These are phyloP conservation scores for Desmodus rotundus DNA, from an alignment of 2,113 vertebrate genomes.

Conservation along the genomic window DNA sequence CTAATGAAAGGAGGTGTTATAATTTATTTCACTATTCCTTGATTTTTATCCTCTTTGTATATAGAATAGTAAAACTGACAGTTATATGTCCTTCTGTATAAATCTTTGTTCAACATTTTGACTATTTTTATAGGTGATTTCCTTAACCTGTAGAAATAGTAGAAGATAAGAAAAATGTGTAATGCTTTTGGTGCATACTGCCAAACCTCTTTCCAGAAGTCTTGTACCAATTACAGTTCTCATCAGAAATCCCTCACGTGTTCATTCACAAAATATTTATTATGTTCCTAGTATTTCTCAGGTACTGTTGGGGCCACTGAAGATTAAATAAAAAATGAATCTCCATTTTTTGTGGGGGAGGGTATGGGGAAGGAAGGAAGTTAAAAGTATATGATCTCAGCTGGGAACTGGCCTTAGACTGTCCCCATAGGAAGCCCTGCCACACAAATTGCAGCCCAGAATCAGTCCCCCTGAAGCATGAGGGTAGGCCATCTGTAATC, in stretches of 20 bases:
- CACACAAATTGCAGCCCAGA: not conserved
- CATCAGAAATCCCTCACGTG: not conserved
- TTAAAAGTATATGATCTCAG: not conserved
- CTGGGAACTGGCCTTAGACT: not conserved
- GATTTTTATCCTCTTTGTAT: not conserved
- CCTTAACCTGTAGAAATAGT: not conserved
- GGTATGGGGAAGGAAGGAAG: not conserved
- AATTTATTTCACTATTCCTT: not conserved
- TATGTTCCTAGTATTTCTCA: not conserved
- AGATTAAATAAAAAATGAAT: not conserved
- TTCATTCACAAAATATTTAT: not conserved
- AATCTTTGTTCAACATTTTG: not conserved
- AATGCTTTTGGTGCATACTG: not conserved
- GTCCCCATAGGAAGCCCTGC: not conserved
- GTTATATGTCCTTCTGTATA: not conserved
- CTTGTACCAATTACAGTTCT: not conserved
- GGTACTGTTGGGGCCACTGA: not conserved
- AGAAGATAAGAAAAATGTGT: not conserved
- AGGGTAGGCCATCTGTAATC: not conserved
- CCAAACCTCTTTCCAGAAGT: not conserved
- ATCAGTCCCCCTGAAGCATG: not conserved
- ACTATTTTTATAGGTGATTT: not conserved
- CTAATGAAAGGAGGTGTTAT: not conserved
- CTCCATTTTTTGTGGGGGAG: not conserved
- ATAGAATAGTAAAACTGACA: not conserved